Percentiles rank a stretch among this genome's conserved stretches.
phyloP scores from a whole-genome alignment of 2,113 vertebrate genomes.

The Otus sunia region DNA sequence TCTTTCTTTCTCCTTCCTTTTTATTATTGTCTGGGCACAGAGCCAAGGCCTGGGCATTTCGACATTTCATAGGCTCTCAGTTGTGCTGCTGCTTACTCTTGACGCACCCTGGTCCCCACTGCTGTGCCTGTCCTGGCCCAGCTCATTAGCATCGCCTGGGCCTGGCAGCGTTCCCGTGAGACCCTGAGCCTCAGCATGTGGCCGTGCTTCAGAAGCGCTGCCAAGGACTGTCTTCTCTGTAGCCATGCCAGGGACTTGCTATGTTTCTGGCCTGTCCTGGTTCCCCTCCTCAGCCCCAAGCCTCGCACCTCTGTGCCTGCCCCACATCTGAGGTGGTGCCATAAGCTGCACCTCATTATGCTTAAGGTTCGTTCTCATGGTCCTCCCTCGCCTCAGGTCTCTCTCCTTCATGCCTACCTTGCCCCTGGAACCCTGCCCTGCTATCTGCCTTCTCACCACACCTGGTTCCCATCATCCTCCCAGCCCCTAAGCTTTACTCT shows the following conservation, averaged over 20 bases:
- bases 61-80: neutral
- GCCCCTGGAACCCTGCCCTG: neutral
- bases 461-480: neutral
- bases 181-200: neutral
- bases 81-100: neutral
- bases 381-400: slow-evolving; percentile 15
- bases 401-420: neutral
- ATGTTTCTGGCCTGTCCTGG: neutral
- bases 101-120: neutral
- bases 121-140: neutral
- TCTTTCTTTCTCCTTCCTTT: neutral
- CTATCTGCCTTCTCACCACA: neutral
- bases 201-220: rapidly evolving
- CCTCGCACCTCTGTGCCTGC: neutral
- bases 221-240: neutral
- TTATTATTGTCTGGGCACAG: neutral
- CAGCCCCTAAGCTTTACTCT: neutral
- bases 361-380: neutral
- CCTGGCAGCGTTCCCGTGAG: neutral
- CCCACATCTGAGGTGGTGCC: neutral
- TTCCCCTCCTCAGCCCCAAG: neutral
- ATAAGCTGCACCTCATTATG: neutral
- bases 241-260: neutral
- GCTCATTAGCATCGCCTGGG: neutral
- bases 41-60: neutral